Evolutionary conservation across 2,888 invertebrate species (phyloP), one percentile per base, ranked within the genome.

Genomic region (Agriopis leucophaearia): DNA sequence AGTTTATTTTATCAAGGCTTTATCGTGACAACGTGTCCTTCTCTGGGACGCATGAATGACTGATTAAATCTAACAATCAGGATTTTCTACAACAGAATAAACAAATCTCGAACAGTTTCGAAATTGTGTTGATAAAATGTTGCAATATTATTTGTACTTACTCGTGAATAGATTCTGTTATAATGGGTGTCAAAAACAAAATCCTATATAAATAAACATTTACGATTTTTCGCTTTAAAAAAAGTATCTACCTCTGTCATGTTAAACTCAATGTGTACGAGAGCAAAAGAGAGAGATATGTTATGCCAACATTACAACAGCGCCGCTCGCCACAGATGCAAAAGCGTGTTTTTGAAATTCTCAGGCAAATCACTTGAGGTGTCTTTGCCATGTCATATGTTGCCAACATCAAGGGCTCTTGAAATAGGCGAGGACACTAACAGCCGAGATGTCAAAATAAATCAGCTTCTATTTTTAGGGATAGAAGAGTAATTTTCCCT

Each of bases 371-470:
- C 88, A 88, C 88, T 91, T 77, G 80, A 88, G 80, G 88, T 85
- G 88, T 89, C 89, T 85, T 85, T 82, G 82, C 81, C 87, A 84
- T 81, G 87, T 88, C 89, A 90, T 83, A 78, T 87, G 87, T 78
- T 88, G 85, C 85, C 85, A 91, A 85, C 88, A 88, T 90, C 71
- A 78, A 93, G 92, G 70, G 83, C 85, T 75, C 91, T 92, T 78
- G 80, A 88, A 84, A 87, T 79, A 85, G 84, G 85, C 88, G 87
- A 84, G 86, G 76, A 84, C 88, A 86, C 81, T 85, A 87, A 88
- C 87, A 84, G 82, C 72, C 69, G 74, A 16, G 38, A 12, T 44
- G 47, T 70, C 74, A 79, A 74, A 75, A 73, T 67, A 76, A 81
- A 78, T 75, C 78, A 76, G 73, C 73, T 78, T 78, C 70, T 74